phyloP scores from a whole-genome alignment of 2,113 vertebrate species.

The Isichthys henryi region DNA sequence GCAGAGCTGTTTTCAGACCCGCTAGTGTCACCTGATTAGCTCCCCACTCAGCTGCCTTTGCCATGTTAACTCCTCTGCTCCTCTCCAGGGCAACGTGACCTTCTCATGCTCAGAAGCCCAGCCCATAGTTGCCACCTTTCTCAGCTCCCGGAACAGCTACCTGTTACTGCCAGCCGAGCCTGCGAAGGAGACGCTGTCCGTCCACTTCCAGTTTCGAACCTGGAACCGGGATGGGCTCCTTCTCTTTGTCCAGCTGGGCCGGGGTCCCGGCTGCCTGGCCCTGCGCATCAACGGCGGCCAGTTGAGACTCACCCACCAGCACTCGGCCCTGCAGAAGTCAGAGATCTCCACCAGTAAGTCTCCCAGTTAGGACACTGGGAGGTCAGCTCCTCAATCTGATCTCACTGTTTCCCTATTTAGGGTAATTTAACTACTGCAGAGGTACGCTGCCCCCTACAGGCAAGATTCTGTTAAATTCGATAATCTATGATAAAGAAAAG shows the following conservation, averaged over 20 bases:
- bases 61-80: background rate
- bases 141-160: conserved; percentile 73
- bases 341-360: conserved; percentile 72
- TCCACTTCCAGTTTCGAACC: conserved; percentile 88
- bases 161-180: conserved; percentile 72
- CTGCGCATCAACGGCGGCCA: conserved; percentile 67
- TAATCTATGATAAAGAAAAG: background rate
- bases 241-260: conserved; percentile 66
- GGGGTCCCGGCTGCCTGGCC: conserved; percentile 63
- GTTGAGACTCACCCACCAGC: conserved; percentile 68
- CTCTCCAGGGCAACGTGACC: conserved; percentile 84
- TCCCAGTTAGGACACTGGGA: background rate
- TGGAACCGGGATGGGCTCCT: conserved; percentile 87
- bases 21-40: background rate
- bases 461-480: background rate
- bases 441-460: background rate
- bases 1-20: background rate
- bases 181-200: conserved; percentile 67
- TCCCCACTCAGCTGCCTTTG: background rate
- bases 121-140: conserved; percentile 81
- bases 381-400: background rate
- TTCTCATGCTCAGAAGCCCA: conserved; percentile 86
- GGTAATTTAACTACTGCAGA: background rate
- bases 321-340: conserved; percentile 52
- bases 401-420: background rate